These are phyloP conservation scores for Siniperca obscura DNA, from an alignment of 2,797 vertebrate species.

Conservation along the genomic window DNA sequence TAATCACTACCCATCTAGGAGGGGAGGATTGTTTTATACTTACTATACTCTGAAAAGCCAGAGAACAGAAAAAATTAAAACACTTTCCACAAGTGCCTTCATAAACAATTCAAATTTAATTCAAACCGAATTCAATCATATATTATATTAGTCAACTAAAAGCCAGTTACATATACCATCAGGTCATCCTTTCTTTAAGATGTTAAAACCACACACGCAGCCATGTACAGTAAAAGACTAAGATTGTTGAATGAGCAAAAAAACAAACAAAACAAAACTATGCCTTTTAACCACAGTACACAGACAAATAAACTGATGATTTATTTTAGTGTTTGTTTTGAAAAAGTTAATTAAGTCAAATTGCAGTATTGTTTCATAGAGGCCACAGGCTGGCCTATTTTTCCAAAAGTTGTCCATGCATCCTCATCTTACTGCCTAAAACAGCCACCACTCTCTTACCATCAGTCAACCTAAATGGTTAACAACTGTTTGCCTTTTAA, in stretches of 20 bases:
- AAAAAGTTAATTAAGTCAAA: conserved; percentile 15
- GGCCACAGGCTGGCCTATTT: conserved; percentile 14
- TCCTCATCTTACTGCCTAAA: conserved; percentile 5
- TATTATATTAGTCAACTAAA: conserved; percentile 50
- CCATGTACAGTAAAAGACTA: neutral
- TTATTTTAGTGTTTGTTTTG: conserved; percentile 22
- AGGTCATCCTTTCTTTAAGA: neutral
- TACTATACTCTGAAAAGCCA: conserved; percentile 35
- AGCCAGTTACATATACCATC: conserved; percentile 6
- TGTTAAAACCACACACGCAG: conserved; percentile 15
- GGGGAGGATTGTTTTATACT: conserved; percentile 42
- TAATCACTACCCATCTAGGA: conserved; percentile 56
- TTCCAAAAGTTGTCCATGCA: neutral
- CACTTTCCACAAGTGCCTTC: conserved; percentile 3
- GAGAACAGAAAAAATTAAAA: conserved; percentile 20
- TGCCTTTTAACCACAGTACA: neutral
- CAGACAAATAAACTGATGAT: conserved; percentile 3
- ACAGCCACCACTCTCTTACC: neutral
- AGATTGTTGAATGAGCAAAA: neutral
- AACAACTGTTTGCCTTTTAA: conserved; percentile 46
- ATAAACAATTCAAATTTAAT: conserved; percentile 52
- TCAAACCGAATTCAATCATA: conserved; percentile 57
- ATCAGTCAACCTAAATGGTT: conserved; percentile 5
- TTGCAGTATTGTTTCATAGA: neutral
- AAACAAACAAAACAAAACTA: neutral